phyloP scores from a whole-genome alignment of 2,888 invertebrate species.

The Drosophila paramelanica region DNA sequence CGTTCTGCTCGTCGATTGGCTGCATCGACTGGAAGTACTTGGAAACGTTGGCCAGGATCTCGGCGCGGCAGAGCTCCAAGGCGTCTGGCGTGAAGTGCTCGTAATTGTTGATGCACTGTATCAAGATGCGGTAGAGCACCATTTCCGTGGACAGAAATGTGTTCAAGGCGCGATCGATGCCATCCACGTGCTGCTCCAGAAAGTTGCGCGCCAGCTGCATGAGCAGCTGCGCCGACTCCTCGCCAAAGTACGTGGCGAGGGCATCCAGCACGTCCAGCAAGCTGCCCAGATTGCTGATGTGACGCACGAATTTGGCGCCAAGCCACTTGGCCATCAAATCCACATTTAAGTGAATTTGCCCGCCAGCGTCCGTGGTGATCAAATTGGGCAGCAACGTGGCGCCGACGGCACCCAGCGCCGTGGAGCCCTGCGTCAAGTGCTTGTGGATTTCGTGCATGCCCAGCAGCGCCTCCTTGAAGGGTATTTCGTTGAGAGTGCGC shows the following conservation, averaged over 20 bases:
- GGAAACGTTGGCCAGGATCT: slow-evolving; percentile 41
- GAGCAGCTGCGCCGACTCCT: slow-evolving; percentile 55
- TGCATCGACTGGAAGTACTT: slow-evolving; percentile 43
- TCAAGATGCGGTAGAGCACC: slow-evolving; percentile 72
- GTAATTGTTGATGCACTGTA: slow-evolving; percentile 67
- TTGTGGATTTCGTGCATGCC: slow-evolving; percentile 46
- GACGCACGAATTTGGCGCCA: slow-evolving; percentile 72
- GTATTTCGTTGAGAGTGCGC: slow-evolving; percentile 82
- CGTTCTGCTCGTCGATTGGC: slow-evolving; percentile 22
- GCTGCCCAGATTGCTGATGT: slow-evolving; percentile 64
- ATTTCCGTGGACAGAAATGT: slow-evolving; percentile 77
- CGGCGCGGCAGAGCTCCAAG: slow-evolving; percentile 43
- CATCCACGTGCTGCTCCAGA: slow-evolving; percentile 64
- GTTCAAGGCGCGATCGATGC: slow-evolving; percentile 56
- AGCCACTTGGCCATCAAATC: slow-evolving; percentile 41
- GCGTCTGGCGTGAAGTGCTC: slow-evolving; percentile 60
- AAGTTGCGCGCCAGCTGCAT: slow-evolving; percentile 68
- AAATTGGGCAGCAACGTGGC: slow-evolving; percentile 50
- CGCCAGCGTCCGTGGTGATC: slow-evolving; percentile 31
- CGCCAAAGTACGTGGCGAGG: slow-evolving; percentile 64
- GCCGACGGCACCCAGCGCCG: slow-evolving; percentile 32
- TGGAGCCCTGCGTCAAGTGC: slow-evolving; percentile 48
- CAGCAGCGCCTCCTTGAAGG: slow-evolving; percentile 61
- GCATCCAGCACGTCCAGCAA: slow-evolving; percentile 69
- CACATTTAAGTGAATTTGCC: slow-evolving; percentile 42